These are phyloP conservation scores for Ferdinandea cuprea DNA, from an alignment of 2,888 invertebrate species.

Conservation along the genomic window DNA sequence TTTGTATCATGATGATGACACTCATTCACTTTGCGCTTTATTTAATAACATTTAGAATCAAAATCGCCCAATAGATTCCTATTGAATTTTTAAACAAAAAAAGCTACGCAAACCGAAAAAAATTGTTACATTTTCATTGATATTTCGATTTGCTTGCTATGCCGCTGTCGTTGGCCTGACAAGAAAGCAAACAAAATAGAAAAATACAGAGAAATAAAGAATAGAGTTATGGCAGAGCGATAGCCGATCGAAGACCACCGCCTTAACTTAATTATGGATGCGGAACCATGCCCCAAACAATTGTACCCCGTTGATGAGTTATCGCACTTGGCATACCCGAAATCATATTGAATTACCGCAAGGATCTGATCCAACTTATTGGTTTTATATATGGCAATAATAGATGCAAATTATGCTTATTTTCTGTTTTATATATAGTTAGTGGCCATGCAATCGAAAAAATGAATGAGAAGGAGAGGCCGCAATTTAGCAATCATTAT, in stretches of 20 bases:
- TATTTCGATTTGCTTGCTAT: constrained; percentile 1
- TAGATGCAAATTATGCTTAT: constrained; percentile 71
- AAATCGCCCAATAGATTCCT: neutral
- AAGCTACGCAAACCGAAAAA: constrained; percentile 19
- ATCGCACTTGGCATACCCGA: constrained; percentile 31
- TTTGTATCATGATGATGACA: constrained; percentile 3
- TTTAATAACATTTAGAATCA: neutral
- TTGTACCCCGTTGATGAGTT: neutral
- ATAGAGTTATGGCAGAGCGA: constrained; percentile 48
- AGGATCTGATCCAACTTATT: constrained; percentile 34
- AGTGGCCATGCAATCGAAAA: constrained; percentile 51
- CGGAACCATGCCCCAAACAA: constrained; percentile 26
- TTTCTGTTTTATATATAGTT: constrained; percentile 70
- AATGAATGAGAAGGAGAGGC: constrained; percentile 49
- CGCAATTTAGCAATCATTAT: constrained; percentile 58
- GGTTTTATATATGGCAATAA: constrained; percentile 58
- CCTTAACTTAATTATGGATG: constrained; percentile 68
- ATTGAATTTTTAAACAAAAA: constrained; percentile 30
- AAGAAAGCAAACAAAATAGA: constrained; percentile 15
- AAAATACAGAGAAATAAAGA: constrained; percentile 20
- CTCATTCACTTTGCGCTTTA: constrained; percentile 27
- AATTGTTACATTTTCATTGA: constrained; percentile 24
- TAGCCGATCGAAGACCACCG: constrained; percentile 60
- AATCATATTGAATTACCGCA: constrained; percentile 57
- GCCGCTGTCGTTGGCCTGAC: neutral